A percentile compares a stretch with the other conserved stretches of the same genome.
Evolutionary conservation across 1,140 invertebrate genomes (phyloP).

Genomic region (Onthophagus taurus): DNA sequence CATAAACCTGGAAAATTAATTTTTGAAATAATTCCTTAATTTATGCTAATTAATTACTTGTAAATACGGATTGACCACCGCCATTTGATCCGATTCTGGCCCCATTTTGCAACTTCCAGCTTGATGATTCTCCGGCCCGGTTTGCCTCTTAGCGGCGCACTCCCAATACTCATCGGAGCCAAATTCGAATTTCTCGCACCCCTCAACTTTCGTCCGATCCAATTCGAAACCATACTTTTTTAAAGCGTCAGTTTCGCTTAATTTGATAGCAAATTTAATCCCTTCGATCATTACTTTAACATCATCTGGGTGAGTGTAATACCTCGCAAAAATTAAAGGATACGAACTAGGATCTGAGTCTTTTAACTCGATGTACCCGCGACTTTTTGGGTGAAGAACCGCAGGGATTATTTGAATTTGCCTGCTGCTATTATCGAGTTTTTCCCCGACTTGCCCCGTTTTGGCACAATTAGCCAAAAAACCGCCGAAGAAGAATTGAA

Average conservation of each 20-base stretch:
- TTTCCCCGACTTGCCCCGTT: constrained; percentile 74
- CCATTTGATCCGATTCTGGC: constrained; percentile 48
- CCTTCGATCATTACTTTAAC: constrained; percentile 62
- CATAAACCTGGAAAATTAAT: constrained; percentile 51
- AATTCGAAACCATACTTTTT: constrained; percentile 55
- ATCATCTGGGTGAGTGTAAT: constrained; percentile 60
- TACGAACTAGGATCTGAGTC: constrained; percentile 56
- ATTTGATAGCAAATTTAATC: constrained; percentile 63
- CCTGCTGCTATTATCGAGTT: constrained; percentile 49
- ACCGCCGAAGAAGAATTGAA: constrained; percentile 78
- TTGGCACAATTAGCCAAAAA: constrained; percentile 72
- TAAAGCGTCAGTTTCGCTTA: constrained; percentile 61
- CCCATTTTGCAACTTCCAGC: constrained; percentile 79
- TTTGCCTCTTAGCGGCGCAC: constrained; percentile 64
- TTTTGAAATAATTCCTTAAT: not conserved
- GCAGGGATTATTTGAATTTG: constrained; percentile 53
- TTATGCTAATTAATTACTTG: constrained; percentile 31
- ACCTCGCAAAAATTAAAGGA: constrained; percentile 75
- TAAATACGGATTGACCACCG: constrained; percentile 64
- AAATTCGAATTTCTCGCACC: constrained; percentile 62
- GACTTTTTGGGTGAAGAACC: constrained; percentile 69
- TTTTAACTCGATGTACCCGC: constrained; percentile 62
- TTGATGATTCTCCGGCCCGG: constrained; percentile 77
- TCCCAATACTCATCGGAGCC: constrained; percentile 74
- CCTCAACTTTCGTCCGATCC: constrained; percentile 58